These are phyloP conservation scores for Craseonycteris thonglongyai DNA, from an alignment of 2,113 vertebrate genomes.

Conservation along the genomic window DNA sequence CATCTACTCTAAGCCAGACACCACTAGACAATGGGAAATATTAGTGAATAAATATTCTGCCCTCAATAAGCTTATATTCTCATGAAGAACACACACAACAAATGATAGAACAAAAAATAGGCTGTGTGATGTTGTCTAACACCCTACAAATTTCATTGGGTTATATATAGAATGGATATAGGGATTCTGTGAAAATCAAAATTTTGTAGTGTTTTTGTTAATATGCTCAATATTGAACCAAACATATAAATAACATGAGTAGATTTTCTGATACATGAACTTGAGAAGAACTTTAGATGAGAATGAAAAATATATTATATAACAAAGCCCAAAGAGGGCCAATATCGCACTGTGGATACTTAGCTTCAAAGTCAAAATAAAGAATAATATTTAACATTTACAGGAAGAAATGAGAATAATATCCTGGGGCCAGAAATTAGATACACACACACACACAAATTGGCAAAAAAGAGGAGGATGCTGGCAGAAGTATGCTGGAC, in stretches of 20 bases:
- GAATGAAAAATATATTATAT: background rate
- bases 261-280: background rate
- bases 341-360: background rate
- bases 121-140: background rate
- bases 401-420: background rate
- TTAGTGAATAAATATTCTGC: background rate
- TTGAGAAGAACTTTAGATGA: constrained; percentile 13
- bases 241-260: background rate
- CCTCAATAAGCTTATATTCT: background rate
- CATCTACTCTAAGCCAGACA: background rate
- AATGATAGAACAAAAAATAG: background rate
- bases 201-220: too few species aligned
- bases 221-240: background rate
- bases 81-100: background rate
- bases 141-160: background rate
- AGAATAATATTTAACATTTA: background rate
- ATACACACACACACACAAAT: too few species aligned
- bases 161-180: background rate
- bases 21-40: background rate
- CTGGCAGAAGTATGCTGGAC: constrained; percentile 4
- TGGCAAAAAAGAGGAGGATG: constrained; percentile 15
- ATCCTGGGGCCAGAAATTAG: background rate
- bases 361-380: background rate
- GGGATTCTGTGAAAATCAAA: background rate
- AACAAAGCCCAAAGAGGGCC: background rate